Conservation (phyloP, 2,113 vertebrate genomes). For the Perca fluviatilis region DNA sequence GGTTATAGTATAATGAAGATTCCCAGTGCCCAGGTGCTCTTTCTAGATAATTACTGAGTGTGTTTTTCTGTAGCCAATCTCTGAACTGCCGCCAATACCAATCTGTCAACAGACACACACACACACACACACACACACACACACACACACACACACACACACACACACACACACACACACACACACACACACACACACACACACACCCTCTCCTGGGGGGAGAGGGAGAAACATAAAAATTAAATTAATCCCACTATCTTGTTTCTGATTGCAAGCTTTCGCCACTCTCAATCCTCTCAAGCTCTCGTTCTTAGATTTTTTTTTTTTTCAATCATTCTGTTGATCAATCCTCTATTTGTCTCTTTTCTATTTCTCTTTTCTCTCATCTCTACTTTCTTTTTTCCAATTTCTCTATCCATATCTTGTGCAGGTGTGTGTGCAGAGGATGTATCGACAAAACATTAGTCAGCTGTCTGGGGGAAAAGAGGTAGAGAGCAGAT, state of each 20-base stretch:
- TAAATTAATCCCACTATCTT: conserved; percentile 67
- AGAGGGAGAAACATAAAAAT: conserved; percentile 47
- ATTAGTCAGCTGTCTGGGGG: conserved; percentile 51
- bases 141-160: conserved; percentile 51
- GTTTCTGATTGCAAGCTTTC: conserved; percentile 52
- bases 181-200: conserved; percentile 14
- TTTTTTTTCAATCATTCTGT: conserved; percentile 19
- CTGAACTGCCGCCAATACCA: conserved; percentile 63
- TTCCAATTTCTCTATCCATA: conserved; percentile 2
- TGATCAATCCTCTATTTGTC: conserved; percentile 10
- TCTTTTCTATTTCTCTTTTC: background rate
- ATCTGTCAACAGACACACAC: conserved; percentile 64
- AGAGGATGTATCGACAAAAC: conserved; percentile 47
- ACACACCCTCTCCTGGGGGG: too few species aligned
- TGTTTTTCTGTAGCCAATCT: conserved; percentile 68
- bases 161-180: conserved; percentile 52
- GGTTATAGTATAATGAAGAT: conserved; percentile 70
- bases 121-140: conserved; percentile 39
- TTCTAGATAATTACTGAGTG: conserved; percentile 76
- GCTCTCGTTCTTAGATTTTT: conserved; percentile 9
- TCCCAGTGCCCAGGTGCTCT: conserved; percentile 75
- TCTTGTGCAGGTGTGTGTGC: conserved; percentile 7
- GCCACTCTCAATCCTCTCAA: conserved; percentile 7
- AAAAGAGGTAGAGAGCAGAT: conserved; percentile 36
- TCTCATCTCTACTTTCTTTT: background rate